Evolutionary conservation across 1,140 invertebrate species (phyloP).

Genomic region (Drosophila nigrodunni): DNA sequence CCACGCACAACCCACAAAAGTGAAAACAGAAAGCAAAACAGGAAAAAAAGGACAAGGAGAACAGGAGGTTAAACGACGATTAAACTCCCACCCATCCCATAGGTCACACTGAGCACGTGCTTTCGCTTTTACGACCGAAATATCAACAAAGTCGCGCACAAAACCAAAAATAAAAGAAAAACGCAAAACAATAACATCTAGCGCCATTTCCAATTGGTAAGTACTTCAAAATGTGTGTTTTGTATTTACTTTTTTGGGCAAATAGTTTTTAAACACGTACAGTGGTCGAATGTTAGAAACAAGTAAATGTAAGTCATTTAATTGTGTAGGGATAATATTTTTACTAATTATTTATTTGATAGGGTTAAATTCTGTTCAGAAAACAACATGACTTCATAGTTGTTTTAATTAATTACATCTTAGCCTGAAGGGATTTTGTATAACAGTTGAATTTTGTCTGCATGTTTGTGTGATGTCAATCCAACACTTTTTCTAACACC

Average conservation of each 20-base stretch:
- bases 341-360: too few relatives aligned
- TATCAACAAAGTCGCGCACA: slow-evolving; percentile 55
- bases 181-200: slow-evolving; percentile 28
- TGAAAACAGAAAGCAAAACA: slow-evolving; percentile 18
- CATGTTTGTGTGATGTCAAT: not conserved
- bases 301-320: slow-evolving; percentile 3
- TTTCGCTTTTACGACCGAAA: slow-evolving; percentile 52
- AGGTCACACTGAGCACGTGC: slow-evolving; percentile 61
- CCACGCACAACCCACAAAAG: slow-evolving; percentile 15
- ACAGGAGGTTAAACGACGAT: slow-evolving; percentile 17
- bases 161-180: slow-evolving; percentile 16
- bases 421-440: too few relatives aligned
- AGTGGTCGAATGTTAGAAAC: slow-evolving; percentile 32
- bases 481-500: not conserved
- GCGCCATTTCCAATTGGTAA: slow-evolving; percentile 55
- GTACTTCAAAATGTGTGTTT: slow-evolving; percentile 48
- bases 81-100: slow-evolving; percentile 16
- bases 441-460: too few relatives aligned
- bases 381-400: too few relatives aligned
- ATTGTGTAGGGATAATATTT: not conserved
- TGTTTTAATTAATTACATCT: too few relatives aligned
- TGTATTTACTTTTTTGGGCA: slow-evolving; percentile 59
- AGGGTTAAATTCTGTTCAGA: too few relatives aligned
- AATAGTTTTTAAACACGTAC: slow-evolving; percentile 45
- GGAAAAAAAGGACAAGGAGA: slow-evolving; percentile 13